These are phyloP conservation scores for Brienomyrus brachyistius DNA, from an alignment of 2,113 vertebrate genomes.

Conservation along the genomic window DNA sequence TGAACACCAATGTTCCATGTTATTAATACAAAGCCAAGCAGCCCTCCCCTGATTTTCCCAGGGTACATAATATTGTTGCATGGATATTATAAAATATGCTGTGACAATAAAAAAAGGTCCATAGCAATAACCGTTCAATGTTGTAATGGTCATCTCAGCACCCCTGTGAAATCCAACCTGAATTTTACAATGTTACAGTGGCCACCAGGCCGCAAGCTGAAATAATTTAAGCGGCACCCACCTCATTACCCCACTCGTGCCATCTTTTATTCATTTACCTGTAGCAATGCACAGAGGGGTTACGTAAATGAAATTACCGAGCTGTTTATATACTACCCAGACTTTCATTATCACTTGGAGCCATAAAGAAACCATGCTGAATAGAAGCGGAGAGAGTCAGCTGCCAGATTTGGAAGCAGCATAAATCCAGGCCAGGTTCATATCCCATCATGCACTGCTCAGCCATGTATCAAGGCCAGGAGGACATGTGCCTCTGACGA, in stretches of 20 bases:
- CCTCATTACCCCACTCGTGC: neutral
- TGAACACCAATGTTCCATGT: neutral
- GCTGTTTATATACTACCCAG: neutral
- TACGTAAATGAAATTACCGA: neutral
- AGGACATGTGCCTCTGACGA: neutral
- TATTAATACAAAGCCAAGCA: neutral
- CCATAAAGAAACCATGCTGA: neutral
- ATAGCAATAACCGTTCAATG: neutral
- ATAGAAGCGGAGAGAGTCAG: neutral
- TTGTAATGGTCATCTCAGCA: neutral
- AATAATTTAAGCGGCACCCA: neutral
- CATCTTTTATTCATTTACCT: neutral
- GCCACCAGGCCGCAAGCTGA: neutral
- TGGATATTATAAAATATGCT: neutral
- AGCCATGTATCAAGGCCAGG: neutral
- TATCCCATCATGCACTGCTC: slow-evolving; percentile 1
- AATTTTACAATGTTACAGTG: neutral
- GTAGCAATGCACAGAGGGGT: neutral
- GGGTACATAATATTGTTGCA: neutral
- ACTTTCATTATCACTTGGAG: neutral
- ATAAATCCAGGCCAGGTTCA: neutral
- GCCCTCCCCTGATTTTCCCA: neutral
- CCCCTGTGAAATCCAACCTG: neutral
- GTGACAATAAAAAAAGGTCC: neutral
- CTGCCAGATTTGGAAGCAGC: neutral